Evolutionary conservation across 2,113 vertebrate genomes (phyloP).

Genomic region (Illadopsis cleaveri): DNA sequence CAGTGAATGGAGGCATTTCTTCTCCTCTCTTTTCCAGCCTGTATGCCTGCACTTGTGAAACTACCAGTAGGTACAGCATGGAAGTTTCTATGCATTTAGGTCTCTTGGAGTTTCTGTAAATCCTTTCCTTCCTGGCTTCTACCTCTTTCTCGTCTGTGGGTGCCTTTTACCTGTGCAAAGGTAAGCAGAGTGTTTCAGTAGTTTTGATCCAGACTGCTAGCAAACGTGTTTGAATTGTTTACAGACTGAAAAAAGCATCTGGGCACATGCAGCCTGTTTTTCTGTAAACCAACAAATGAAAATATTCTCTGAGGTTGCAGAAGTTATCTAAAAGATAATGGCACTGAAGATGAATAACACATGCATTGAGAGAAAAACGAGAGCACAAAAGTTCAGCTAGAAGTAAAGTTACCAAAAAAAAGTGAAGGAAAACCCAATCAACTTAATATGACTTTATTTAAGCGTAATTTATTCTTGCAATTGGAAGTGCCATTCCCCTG

Average conservation of each 20-base stretch:
- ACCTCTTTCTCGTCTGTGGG: background rate
- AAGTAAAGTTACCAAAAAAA: background rate
- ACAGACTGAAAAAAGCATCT: background rate
- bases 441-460: background rate
- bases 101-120: background rate
- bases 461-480: background rate
- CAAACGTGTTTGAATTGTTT: background rate
- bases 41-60: background rate
- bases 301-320: background rate
- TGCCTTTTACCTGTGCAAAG: background rate
- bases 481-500: background rate
- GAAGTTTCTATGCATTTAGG: background rate
- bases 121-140: background rate
- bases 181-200: background rate
- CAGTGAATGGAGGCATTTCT: background rate
- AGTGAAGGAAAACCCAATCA: background rate
- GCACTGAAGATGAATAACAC: background rate
- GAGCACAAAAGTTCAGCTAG: background rate
- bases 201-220: background rate
- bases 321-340: background rate
- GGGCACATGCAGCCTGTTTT: background rate
- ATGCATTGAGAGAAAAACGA: background rate
- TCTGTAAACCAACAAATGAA: background rate
- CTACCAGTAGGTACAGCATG: background rate
- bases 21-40: background rate